Percentiles rank a stretch among this genome's conserved stretches.
Evolutionary conservation across 2,888 invertebrate genomes (phyloP).

Genomic region (Baronia brevicornis): DNA sequence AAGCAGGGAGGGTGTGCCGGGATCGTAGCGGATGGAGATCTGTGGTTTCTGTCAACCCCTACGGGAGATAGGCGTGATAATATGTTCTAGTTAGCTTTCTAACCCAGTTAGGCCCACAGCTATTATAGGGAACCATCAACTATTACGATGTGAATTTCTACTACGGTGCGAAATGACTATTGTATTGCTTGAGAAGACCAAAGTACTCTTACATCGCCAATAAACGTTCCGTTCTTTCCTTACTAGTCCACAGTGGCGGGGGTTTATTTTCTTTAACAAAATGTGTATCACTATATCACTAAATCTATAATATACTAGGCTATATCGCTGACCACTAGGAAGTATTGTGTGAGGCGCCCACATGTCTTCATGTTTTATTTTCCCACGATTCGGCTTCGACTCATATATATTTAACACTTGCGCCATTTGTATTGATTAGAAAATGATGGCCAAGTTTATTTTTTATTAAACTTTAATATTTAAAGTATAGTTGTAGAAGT

Average conservation of each 20-base stretch:
- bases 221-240: constrained; percentile 7
- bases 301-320: too few relatives aligned
- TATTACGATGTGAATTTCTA: constrained; percentile 9
- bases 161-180: constrained; percentile 34
- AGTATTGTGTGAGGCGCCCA: constrained; percentile 13
- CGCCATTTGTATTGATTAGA: constrained; percentile 21
- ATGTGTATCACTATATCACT: too few relatives aligned
- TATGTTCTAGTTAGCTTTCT: constrained; percentile 1
- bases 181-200: constrained; percentile 26
- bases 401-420: constrained; percentile 20
- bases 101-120: constrained; percentile 2
- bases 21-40: too few relatives aligned
- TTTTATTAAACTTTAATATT: too few relatives aligned
- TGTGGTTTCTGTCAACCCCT: too few relatives aligned
- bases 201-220: constrained; percentile 21
- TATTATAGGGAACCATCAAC: too few relatives aligned
- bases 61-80: too few relatives aligned
- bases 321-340: too few relatives aligned
- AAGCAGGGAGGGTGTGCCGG: too few relatives aligned
- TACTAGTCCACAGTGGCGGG: constrained; percentile 6
- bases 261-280: not conserved
- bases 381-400: too few relatives aligned
- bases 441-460: constrained; percentile 9
- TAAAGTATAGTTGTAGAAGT: too few relatives aligned
- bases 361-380: constrained; percentile 31